phyloP scores from a whole-genome alignment of 2,888 invertebrate genomes.

The Tetheella fluctuosa region DNA sequence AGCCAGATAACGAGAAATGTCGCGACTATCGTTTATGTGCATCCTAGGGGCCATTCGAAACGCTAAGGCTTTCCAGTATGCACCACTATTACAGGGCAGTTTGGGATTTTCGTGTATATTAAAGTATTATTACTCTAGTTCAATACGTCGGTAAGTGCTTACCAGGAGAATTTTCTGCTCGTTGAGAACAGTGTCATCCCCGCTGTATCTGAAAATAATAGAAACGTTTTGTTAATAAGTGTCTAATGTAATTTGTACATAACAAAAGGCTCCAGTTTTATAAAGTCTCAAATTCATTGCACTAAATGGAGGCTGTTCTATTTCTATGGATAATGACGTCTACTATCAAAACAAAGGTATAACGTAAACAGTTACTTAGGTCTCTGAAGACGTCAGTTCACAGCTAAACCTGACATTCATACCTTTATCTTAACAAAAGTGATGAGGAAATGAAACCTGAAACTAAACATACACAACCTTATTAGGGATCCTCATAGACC shows the following conservation, averaged over 20 bases:
- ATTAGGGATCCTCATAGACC: neutral
- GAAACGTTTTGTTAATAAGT: slow-evolving; percentile 17
- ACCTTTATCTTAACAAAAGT: neutral
- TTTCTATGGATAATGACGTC: neutral
- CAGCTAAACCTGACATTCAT: too few relatives aligned
- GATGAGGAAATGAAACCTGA: neutral
- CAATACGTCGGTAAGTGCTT: slow-evolving; percentile 34
- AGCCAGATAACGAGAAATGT: slow-evolving; percentile 72
- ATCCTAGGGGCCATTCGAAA: slow-evolving; percentile 35
- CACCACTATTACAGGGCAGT: slow-evolving; percentile 35
- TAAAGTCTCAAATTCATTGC: neutral
- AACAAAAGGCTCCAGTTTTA: too few relatives aligned
- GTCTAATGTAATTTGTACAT: neutral
- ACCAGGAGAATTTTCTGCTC: slow-evolving; percentile 59
- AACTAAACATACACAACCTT: neutral
- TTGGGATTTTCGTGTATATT: slow-evolving; percentile 17
- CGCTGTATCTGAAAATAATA: slow-evolving; percentile 65
- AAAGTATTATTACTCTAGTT: neutral
- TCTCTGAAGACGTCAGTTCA: too few relatives aligned
- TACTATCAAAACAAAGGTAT: too few relatives aligned
- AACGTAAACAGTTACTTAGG: too few relatives aligned
- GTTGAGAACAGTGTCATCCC: slow-evolving; percentile 60
- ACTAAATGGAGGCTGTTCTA: neutral
- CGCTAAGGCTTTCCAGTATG: slow-evolving; percentile 31
- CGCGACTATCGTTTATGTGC: slow-evolving; percentile 68